Base-by-base conservation (phyloP, 1,140 invertebrate species). In the Rhagoletis zephyria region DNA sequence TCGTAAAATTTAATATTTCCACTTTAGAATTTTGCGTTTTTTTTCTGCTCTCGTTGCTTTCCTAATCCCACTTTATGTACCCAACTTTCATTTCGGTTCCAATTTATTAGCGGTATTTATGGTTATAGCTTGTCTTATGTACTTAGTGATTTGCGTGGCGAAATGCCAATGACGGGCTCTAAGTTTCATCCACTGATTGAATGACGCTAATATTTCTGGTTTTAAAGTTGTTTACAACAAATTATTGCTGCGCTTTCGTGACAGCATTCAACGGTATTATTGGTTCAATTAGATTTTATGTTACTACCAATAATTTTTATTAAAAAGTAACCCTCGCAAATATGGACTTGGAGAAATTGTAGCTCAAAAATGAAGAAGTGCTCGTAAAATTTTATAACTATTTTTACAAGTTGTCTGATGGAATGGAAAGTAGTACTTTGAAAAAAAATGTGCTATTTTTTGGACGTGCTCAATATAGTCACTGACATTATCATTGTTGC, bases 1-100 rank as follows among this genome's bases (percentile, higher is more conserved):
- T 85, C 85, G 85, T 85, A 85, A 85, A 85, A 85, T 85, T 85
- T 85, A 85, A 85, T 85, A 85, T 85, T 85, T 85, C 85, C 85
- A 85, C 60, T 85, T 85, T 85, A 85, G 59, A 85, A 56, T 85
- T 61, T 85, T 19, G 56, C 16, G 45, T 51, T 51, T 81, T 56
- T 42, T 81, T 59, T 59, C 9, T 63, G 9, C 4, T 63, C 16
- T 63, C 9, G 4, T 56, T 42, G 74, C 48, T 51, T 81, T 30
- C 67, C 14, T 59, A 81, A 81, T 81, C 74, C 74, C 74, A 81
- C 74, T 81, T 81, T 19, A 30, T 30, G 30, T 30, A 56, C 74
- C 51, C 74, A 81, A 81, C 74, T 81, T 30, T 81, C 48, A 51
- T 81, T 56, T 51, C 48, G 74, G 74, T 81, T 56, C 48, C 74